Conservation (phyloP, 2,797 vertebrate genomes). For the Mionectes olivaceus region DNA sequence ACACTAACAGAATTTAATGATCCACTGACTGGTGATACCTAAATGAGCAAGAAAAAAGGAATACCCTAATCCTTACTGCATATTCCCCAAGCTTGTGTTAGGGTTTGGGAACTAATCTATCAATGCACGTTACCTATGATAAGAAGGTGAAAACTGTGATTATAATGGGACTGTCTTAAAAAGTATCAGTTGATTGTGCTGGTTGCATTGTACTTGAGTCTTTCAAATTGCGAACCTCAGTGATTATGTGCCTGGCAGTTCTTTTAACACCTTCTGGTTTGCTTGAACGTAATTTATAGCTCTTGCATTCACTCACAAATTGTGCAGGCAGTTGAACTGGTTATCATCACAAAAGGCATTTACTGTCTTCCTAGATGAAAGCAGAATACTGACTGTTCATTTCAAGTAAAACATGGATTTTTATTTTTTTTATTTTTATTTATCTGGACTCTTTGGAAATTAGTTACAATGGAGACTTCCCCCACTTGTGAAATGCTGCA, state of each 20-base stretch:
- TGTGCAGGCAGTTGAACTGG: conserved; percentile 3
- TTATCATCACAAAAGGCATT: conserved; percentile 35
- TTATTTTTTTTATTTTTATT: neutral
- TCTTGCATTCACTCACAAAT: conserved; percentile 35
- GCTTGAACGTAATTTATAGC: conserved; percentile 49
- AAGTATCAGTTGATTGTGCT: conserved; percentile 64
- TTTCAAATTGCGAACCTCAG: conserved; percentile 63
- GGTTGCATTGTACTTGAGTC: conserved; percentile 39
- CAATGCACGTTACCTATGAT: conserved; percentile 29
- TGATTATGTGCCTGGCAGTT: conserved; percentile 56
- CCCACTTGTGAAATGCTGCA: neutral
- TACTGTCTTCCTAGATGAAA: conserved; percentile 13
- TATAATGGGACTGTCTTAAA: conserved; percentile 66
- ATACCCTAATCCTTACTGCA: neutral
- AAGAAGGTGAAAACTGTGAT: conserved; percentile 63
- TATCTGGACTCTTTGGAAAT: neutral
- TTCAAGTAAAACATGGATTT: neutral
- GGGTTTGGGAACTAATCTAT: conserved; percentile 12
- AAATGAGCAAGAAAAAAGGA: neutral
- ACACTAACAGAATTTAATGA: neutral
- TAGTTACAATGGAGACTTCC: neutral
- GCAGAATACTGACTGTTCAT: conserved; percentile 12
- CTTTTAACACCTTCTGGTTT: conserved; percentile 58
- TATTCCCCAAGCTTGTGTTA: neutral
- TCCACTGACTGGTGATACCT: neutral